These are phyloP conservation scores for Zeugodacus cucurbitae DNA, from an alignment of 1,140 invertebrate genomes.

Conservation along the genomic window DNA sequence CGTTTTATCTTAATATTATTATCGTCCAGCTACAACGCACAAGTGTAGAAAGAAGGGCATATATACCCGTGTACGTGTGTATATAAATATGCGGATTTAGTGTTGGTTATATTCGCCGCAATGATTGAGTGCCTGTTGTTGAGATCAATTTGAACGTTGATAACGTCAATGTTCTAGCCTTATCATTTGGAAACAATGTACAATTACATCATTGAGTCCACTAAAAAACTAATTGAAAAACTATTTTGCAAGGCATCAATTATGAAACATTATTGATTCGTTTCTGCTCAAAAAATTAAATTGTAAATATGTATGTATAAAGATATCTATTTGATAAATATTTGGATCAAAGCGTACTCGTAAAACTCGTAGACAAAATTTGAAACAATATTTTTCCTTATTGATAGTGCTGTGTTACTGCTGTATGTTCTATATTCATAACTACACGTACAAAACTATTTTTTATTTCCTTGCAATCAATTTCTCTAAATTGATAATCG, in stretches of 20 bases:
- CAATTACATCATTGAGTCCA: conserved; percentile 24
- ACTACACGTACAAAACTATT: background rate
- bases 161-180: background rate
- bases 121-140: conserved; percentile 4
- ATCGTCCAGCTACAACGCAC: too few species aligned
- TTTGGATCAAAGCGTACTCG: background rate
- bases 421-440: background rate
- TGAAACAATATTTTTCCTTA: background rate
- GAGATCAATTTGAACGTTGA: background rate
- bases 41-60: background rate
- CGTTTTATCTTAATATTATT: background rate
- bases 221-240: conserved; percentile 25
- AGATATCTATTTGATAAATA: background rate
- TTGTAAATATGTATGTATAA: background rate
- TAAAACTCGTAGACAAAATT: background rate
- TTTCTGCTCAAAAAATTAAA: background rate
- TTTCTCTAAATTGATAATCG: background rate
- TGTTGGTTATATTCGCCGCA: background rate
- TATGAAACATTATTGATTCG: conserved; percentile 12
- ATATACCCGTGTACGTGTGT: background rate
- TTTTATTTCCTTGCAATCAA: background rate
- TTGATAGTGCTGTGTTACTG: background rate
- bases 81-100: background rate
- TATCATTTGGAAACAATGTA: background rate
- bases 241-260: background rate